A percentile compares a stretch with the other conserved stretches of the same genome.
These are phyloP conservation scores for Leucophora obtusa DNA, from an alignment of 2,888 invertebrate species.

Conservation along the genomic window DNA sequence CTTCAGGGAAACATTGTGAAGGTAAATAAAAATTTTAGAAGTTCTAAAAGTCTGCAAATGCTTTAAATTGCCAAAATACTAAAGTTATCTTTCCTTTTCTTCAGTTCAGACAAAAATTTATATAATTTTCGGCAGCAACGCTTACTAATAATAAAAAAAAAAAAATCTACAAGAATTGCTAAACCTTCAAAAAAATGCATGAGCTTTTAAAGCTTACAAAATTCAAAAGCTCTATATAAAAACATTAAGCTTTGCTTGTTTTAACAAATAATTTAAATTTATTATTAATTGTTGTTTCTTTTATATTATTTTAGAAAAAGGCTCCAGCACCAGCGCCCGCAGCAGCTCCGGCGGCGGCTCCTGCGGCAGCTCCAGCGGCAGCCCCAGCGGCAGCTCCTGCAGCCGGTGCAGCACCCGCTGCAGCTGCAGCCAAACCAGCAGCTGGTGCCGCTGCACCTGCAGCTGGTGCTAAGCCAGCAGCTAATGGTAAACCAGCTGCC, in stretches of 20 bases:
- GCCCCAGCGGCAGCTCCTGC: conserved; percentile 67
- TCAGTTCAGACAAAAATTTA: conserved; percentile 13
- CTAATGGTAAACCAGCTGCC: conserved; percentile 74
- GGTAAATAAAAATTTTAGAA: conserved; percentile 61
- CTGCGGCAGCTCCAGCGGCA: conserved; percentile 66
- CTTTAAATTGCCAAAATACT: conserved; percentile 7
- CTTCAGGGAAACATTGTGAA: conserved; percentile 64
- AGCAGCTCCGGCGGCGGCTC: conserved; percentile 66
- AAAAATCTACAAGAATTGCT: conserved; percentile 9
- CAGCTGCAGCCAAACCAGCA: conserved; percentile 59
- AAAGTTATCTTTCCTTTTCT: conserved; percentile 45
- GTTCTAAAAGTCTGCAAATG: neutral
- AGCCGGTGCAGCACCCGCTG: conserved; percentile 62
- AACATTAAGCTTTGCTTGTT: neutral
- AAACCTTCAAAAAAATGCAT: neutral
- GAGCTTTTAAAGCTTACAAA: conserved; percentile 40
- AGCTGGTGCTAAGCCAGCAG: conserved; percentile 70
- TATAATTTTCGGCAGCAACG: conserved; percentile 12
- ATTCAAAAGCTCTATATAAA: neutral
- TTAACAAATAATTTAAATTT: neutral
- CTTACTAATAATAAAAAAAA: neutral
- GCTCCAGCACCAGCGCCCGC: conserved; percentile 67
- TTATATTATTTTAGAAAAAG: conserved; percentile 72
- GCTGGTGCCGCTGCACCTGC: conserved; percentile 68
- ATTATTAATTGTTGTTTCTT: conserved; percentile 22